phyloP scores from a whole-genome alignment of 37 sponge, comb jelly and placozoan species.

The Ephydatia muelleri region DNA sequence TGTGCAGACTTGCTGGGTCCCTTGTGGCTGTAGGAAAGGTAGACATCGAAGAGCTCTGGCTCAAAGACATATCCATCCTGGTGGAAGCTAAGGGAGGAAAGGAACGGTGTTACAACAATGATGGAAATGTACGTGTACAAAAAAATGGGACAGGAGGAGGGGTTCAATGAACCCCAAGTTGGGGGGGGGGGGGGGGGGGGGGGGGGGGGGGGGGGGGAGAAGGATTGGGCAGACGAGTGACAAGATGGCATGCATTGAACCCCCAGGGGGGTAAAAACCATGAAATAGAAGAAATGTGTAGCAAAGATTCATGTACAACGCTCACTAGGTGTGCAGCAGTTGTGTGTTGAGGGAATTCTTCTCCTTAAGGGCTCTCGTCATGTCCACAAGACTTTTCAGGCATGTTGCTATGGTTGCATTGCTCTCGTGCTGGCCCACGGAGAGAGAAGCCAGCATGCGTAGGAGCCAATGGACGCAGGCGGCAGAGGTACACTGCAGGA shows the following conservation, averaged over 20 bases:
- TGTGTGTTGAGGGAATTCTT: conserved; percentile 37
- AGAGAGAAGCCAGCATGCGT: conserved; percentile 22
- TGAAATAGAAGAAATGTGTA: not conserved
- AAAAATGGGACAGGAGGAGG: too few relatives aligned
- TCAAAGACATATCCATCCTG: conserved; percentile 56
- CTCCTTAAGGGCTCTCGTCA: conserved; percentile 9
- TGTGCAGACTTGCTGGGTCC: not conserved
- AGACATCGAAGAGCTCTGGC: conserved; percentile 55
- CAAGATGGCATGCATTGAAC: not conserved
- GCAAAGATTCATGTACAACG: not conserved
- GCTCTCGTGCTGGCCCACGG: not conserved
- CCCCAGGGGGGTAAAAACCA: not conserved
- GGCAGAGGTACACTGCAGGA: conserved; percentile 30
- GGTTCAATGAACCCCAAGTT: too few relatives aligned
- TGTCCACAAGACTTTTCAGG: conserved; percentile 27
- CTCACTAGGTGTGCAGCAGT: conserved; percentile 56
- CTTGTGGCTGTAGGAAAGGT: conserved; percentile 61
- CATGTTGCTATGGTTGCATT: conserved; percentile 7
- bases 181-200: too few relatives aligned
- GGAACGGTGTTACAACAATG: too few relatives aligned
- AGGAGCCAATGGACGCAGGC: conserved; percentile 59
- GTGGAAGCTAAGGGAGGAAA: conserved; percentile 12
- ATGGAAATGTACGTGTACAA: too few relatives aligned
- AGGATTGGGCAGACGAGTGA: not conserved
- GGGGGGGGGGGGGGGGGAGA: too few relatives aligned